Evolutionary conservation across 1,140 invertebrate species (phyloP).

Genomic region (Micrasema longulum): DNA sequence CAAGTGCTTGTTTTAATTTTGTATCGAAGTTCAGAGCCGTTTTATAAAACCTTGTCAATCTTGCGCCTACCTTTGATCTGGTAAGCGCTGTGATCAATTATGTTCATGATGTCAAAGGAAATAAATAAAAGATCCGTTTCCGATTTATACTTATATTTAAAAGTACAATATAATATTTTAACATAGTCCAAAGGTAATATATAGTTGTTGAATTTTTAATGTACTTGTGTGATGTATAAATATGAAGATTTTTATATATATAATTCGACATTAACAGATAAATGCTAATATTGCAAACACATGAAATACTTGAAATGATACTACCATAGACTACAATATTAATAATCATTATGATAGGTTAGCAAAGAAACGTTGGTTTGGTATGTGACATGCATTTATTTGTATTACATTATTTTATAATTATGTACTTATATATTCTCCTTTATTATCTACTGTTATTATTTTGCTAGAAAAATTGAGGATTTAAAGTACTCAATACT

Average conservation of each 20-base stretch:
- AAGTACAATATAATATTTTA: slow-evolving; percentile 42
- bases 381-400: slow-evolving; percentile 23
- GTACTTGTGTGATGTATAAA: slow-evolving; percentile 43
- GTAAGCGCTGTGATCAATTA: too few species aligned
- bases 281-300: slow-evolving; percentile 51
- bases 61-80: too few species aligned
- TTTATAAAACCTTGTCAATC: too few species aligned
- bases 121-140: slow-evolving; percentile 25
- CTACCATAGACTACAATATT: slow-evolving; percentile 35
- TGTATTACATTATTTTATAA: neutral
- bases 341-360: slow-evolving; percentile 13
- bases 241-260: slow-evolving; percentile 40
- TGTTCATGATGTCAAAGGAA: too few species aligned
- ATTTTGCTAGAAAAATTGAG: too few species aligned
- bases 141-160: slow-evolving; percentile 45
- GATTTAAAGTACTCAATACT: too few species aligned
- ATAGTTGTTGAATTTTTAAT: slow-evolving; percentile 33
- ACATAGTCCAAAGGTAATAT: slow-evolving; percentile 44
- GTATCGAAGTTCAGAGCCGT: too few species aligned
- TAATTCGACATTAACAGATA: slow-evolving; percentile 49
- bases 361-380: slow-evolving; percentile 35
- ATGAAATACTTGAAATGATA: slow-evolving; percentile 45
- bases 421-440: too few species aligned
- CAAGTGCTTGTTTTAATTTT: too few species aligned
- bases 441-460: too few species aligned